Base-by-base conservation (phyloP, 2,113 vertebrate species). In the Galbula dea region DNA sequence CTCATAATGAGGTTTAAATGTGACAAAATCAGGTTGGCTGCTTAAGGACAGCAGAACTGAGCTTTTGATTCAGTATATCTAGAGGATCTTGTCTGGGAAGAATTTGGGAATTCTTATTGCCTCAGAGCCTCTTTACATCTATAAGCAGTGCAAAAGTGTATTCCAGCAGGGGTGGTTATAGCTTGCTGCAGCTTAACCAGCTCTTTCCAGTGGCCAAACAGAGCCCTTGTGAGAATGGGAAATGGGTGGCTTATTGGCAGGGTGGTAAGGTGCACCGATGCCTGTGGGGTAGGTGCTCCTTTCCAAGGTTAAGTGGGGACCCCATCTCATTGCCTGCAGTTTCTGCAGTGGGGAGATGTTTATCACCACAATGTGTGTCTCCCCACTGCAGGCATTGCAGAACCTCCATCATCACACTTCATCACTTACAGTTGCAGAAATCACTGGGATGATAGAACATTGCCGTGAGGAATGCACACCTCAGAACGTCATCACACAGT, bases 341-440 rank as follows among this genome's bases (percentile, higher is more conserved):
- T 81, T 83, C 57, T 78, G 21, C 74, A 74, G 39, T 7, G 14
- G 24, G 48, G 55, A 87, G 48, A 18, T 63, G 41, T 34, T 75
- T 57, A 3, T 69, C 10, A 4, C 3, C 0, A 0, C 18, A 34
- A n/a, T 11, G 8, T n/a, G 8, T 2, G 2, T 54, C 27, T 19
- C 26, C 37, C 9, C 15, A 16, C 54, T 9, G 4, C 34, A 78
- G 65, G 18, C 2, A 16, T 24, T n/a, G 26, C 81, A 62, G 46
- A 77, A 52, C 36, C 49, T 80, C 77, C 59, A 39, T 46, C 59
- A 34, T 79, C 48, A 48, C 45, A 24, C 49, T 71, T 59, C 8
- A 16, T 67, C 49, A 29, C 65, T 15, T 46, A 49, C 72, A 37
- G 9, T 6, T 29, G n/a, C 78, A 62, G 54, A 83, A 71, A 73